A percentile compares a stretch with the other conserved stretches of the same genome.
phyloP scores from a whole-genome alignment of 1,140 invertebrate species.

The Polypedilum vanderplanki region DNA sequence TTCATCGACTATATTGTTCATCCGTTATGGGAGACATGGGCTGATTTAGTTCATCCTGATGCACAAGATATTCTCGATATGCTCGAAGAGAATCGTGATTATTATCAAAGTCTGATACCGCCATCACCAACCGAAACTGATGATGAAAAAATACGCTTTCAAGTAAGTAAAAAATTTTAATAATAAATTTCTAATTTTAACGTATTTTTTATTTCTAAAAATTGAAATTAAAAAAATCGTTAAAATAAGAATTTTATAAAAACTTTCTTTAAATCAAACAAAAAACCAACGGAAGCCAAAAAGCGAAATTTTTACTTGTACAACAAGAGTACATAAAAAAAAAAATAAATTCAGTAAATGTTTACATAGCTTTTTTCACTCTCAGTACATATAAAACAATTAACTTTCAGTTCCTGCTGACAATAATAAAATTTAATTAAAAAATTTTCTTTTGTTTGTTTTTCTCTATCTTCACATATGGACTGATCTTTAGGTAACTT shows the following conservation, averaged over 20 bases:
- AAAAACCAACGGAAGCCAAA: neutral
- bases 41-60: conserved; percentile 96
- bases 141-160: conserved; percentile 60
- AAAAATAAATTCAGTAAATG: too few relatives aligned
- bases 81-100: conserved; percentile 96
- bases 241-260: neutral
- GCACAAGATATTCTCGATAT: conserved; percentile 96
- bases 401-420: conserved; percentile 17
- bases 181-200: neutral
- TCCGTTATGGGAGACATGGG: conserved; percentile 99
- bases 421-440: conserved; percentile 24
- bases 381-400: too few relatives aligned
- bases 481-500: neutral
- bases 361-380: too few relatives aligned
- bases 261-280: neutral
- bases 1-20: conserved; percentile 99
- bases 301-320: too few relatives aligned
- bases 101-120: conserved; percentile 85
- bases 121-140: conserved; percentile 57
- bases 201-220: too few relatives aligned
- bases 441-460: neutral
- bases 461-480: too few relatives aligned
- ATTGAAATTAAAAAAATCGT: neutral
- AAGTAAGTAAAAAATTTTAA: conserved; percentile 44
- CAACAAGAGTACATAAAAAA: too few relatives aligned